Evolutionary conservation across 2,797 vertebrate species (phyloP).

Genomic region (Lophius americanus): DNA sequence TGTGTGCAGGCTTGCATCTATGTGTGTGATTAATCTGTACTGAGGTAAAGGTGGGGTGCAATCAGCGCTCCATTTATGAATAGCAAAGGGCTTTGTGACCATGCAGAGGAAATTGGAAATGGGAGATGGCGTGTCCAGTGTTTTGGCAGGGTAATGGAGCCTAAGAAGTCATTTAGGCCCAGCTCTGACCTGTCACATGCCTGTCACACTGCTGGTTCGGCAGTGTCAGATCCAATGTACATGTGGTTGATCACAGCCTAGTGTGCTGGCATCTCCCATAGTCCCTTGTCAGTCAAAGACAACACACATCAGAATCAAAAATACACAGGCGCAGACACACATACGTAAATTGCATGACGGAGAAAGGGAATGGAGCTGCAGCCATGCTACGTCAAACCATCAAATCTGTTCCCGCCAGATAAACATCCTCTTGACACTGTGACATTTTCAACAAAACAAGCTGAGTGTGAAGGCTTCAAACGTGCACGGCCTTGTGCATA

Average conservation of each 20-base stretch:
- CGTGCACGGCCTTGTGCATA: constrained; percentile 9
- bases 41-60: constrained; percentile 70
- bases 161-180: constrained; percentile 79
- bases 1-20: constrained; percentile 45
- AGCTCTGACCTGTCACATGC: constrained; percentile 75
- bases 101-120: constrained; percentile 76
- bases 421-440: constrained; percentile 75
- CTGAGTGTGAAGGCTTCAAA: constrained; percentile 51
- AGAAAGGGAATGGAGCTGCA: constrained; percentile 31
- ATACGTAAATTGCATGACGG: constrained; percentile 24
- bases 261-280: constrained; percentile 63
- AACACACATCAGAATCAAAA: constrained; percentile 65
- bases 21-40: constrained; percentile 71
- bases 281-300: constrained; percentile 75
- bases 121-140: constrained; percentile 72
- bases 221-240: constrained; percentile 76
- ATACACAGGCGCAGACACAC: constrained; percentile 17
- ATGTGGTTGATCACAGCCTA: constrained; percentile 60
- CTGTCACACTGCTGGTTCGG: constrained; percentile 76
- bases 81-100: constrained; percentile 69
- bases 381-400: constrained; percentile 70
- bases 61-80: constrained; percentile 75
- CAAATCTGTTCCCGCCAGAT: constrained; percentile 79
- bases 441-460: constrained; percentile 71
- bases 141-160: constrained; percentile 82